These are phyloP conservation scores for Matsumyia berberina DNA, from an alignment of 2,888 invertebrate genomes.

Conservation along the genomic window DNA sequence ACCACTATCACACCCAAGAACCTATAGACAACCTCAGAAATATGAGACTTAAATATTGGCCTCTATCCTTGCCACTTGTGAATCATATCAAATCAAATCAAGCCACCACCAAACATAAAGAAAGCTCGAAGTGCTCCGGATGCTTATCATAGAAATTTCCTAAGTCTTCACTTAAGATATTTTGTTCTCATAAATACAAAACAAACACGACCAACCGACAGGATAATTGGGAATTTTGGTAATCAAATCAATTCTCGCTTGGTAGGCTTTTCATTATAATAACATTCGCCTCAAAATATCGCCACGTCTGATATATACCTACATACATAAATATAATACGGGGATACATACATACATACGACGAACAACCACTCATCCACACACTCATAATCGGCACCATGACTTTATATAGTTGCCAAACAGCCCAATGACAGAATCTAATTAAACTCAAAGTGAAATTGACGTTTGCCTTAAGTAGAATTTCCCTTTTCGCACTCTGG, in stretches of 20 bases:
- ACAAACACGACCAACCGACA: constrained; percentile 20
- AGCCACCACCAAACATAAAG: no score
- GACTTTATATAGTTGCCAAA: constrained; percentile 34
- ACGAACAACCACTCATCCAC: neutral
- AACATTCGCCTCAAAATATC: constrained; percentile 16
- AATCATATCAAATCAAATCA: no score
- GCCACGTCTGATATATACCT: neutral
- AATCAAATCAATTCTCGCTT: constrained; percentile 26
- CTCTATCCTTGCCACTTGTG: no score
- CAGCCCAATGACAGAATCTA: constrained; percentile 43
- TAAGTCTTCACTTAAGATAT: constrained; percentile 30
- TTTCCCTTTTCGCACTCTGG: constrained; percentile 2
- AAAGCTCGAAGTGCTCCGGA: no score
- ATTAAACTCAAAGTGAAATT: constrained; percentile 54
- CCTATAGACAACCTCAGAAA: no score
- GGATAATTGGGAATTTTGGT: constrained; percentile 32
- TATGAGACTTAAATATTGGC: no score
- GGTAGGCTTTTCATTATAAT: constrained; percentile 30
- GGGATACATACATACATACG: neutral
- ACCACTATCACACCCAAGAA: no score
- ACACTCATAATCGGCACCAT: constrained; percentile 15
- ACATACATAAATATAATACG: neutral
- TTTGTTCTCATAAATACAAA: constrained; percentile 28
- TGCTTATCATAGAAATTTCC: no score
- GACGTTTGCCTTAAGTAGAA: constrained; percentile 38